Conservation (phyloP, 2,888 invertebrate species). For the Allolobophora icterica region DNA sequence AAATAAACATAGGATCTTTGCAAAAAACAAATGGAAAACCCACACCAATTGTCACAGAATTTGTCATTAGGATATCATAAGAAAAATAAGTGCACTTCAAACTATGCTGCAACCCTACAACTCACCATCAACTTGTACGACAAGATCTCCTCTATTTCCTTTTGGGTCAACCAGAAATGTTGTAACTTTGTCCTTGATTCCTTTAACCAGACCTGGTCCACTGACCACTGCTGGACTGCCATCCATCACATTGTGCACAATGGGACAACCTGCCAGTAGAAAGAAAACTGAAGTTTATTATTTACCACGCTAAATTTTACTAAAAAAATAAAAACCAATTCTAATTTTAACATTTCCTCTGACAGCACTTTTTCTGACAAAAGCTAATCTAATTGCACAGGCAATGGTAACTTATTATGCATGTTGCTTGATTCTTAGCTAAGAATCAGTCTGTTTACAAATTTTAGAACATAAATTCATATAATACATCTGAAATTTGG, state of each 20-base stretch:
- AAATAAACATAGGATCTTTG: not conserved
- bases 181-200: constrained; percentile 66
- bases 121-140: constrained; percentile 67
- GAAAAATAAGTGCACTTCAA: not conserved
- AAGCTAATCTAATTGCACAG: not conserved
- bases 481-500: no score
- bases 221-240: constrained; percentile 71
- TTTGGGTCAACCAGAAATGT: constrained; percentile 69
- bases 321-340: not conserved
- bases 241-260: constrained; percentile 65
- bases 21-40: not conserved
- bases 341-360: not conserved
- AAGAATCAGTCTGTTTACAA: no score
- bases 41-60: not conserved
- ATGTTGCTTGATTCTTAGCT: not conserved
- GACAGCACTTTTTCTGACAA: no score
- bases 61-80: not conserved
- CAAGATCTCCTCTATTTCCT: constrained; percentile 68
- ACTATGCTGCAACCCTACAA: not conserved
- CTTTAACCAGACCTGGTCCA: constrained; percentile 70
- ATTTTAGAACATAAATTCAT: no score
- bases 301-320: not conserved
- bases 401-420: not conserved
- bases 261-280: constrained; percentile 57
- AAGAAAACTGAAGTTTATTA: not conserved